Base-by-base conservation (phyloP, 2,797 vertebrate species). In the Fistularia commersonii region DNA sequence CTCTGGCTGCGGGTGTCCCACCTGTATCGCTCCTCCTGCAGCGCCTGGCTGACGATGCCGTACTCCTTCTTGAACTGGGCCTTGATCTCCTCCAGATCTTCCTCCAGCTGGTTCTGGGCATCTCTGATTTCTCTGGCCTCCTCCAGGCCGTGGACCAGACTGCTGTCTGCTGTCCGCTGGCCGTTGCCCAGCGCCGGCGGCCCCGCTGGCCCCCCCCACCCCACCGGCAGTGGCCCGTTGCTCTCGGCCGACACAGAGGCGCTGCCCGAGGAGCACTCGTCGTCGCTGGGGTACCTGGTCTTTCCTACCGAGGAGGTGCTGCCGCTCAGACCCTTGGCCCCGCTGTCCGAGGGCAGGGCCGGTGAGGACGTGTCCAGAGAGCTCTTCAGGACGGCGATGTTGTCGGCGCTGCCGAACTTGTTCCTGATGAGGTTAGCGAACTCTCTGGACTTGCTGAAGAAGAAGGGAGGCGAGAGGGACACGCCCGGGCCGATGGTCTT, bases 321-420 rank as follows among this genome's bases (percentile, higher is more conserved):
- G 60, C 92, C 93, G 11, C 96, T 93, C 0, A 98, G 91, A 0
- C 78, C 82, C 69, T 93, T 90, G 8, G 88, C 89, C 12, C 82
- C 61, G 38, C 87, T 83, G 1, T 94, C 92, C 0, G 87, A 79
- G 63, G 92, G 91, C 54, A 85, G 64, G 23, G 23, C 23, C 0
- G 72, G 54, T 0, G 80, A 47, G 15, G 93, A 91, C 37, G 92
- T 78, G 33, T 97, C 94, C 44, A 96, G 56, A 5, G 85, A 88
- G 40, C 71, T 93, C 75, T 98, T 98, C 33, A 99, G 80, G 75
- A 97, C 93, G 40, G 93, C 82, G 0, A 99, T 98, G 81, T 99
- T 99, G 82, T 99, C 97, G 0, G 96, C 96, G 0, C 96, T 99
- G 72, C 97, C 97, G 39, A 99, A 99, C 69, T 93, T 97, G 87